Evolutionary conservation across 2,888 invertebrate genomes (phyloP).

Genomic region (Hemaris fuciformis): DNA sequence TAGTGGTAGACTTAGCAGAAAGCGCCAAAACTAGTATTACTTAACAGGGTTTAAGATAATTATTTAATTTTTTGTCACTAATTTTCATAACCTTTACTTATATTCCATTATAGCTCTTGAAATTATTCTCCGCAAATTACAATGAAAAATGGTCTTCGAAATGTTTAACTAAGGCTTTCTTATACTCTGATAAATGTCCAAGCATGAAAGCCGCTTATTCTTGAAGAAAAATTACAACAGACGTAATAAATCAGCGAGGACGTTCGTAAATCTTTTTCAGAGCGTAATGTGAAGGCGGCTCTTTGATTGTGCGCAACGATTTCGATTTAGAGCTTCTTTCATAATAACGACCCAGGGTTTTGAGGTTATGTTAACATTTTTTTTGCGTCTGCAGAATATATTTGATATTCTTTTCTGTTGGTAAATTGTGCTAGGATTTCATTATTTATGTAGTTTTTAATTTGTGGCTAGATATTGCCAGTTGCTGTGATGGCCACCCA

Average conservation of each 20-base stretch:
- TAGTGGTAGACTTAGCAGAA: too few species aligned
- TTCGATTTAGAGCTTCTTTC: not conserved
- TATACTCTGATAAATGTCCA: slow-evolving; percentile 23
- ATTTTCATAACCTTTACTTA: too few species aligned
- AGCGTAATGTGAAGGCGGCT: not conserved
- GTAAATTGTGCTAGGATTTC: not conserved
- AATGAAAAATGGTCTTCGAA: slow-evolving; percentile 32
- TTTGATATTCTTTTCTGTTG: not conserved
- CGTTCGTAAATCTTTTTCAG: slow-evolving; percentile 5
- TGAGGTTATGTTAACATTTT: not conserved
- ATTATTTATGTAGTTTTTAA: not conserved
- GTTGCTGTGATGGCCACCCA: not conserved
- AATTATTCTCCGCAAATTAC: not conserved
- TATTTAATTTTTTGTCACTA: too few species aligned
- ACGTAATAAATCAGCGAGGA: not conserved
- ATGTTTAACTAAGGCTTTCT: slow-evolving; percentile 48
- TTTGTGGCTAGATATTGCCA: not conserved
- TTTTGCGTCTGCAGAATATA: not conserved
- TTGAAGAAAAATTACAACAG: slow-evolving; percentile 1
- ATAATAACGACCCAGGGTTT: not conserved
- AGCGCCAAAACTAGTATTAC: too few species aligned
- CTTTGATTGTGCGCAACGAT: not conserved
- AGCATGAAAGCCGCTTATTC: slow-evolving; percentile 13
- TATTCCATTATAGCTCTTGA: not conserved
- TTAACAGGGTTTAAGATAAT: too few species aligned